Conservation (phyloP, 1,140 invertebrate genomes). For the Eulimnadia texana region DNA sequence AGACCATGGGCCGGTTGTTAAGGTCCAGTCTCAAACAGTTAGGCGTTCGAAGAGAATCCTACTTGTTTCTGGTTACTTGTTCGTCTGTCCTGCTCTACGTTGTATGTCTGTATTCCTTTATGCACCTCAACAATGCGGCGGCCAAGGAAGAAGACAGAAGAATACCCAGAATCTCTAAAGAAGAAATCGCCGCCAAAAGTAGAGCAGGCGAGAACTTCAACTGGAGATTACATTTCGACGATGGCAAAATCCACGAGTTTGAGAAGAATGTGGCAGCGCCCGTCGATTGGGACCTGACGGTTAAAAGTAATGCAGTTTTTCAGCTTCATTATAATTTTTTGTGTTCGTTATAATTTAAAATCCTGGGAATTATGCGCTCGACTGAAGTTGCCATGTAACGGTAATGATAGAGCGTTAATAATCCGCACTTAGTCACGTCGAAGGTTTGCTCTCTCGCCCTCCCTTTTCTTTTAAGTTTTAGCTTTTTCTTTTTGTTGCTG, state of each 20-base stretch:
- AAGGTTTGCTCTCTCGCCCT: too few species aligned
- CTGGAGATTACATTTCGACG: conserved; percentile 5
- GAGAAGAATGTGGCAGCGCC: conserved; percentile 11
- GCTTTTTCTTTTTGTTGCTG: too few species aligned
- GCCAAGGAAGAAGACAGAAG: background rate
- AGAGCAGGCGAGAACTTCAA: background rate
- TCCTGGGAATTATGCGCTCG: too few species aligned
- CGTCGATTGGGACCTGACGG: conserved; percentile 13
- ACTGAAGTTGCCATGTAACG: too few species aligned
- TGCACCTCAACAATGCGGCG: conserved; percentile 1
- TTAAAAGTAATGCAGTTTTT: conserved; percentile 5
- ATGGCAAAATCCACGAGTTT: conserved; percentile 14
- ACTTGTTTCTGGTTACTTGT: conserved; percentile 12
- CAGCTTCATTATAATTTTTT: background rate
- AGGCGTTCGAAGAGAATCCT: conserved; percentile 9
- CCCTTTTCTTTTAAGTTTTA: too few species aligned
- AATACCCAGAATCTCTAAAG: background rate
- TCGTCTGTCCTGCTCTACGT: conserved; percentile 10
- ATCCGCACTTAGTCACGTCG: too few species aligned
- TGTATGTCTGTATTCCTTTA: conserved; percentile 14
- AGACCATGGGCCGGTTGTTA: conserved; percentile 4
- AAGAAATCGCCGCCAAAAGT: conserved; percentile 4
- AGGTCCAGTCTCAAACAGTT: conserved; percentile 3
- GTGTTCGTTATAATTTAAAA: background rate
- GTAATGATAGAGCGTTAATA: too few species aligned